Conservation (phyloP, 2,113 vertebrate genomes). For the Camarhynchus parvulus region DNA sequence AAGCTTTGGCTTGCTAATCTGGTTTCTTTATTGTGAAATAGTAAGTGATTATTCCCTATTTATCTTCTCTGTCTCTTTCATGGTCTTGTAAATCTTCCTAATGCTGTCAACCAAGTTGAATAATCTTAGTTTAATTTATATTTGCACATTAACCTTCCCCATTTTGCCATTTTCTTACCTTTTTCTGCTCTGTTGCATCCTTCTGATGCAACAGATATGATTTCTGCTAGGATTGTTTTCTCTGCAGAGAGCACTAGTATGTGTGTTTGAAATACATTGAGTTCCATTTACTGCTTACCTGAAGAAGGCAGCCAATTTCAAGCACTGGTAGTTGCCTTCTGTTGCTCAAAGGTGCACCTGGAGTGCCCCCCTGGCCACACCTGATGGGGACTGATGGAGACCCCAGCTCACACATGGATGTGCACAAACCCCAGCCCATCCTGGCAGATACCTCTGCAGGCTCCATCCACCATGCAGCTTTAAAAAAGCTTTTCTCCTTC, state of each 20-base stretch:
- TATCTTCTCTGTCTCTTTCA: not conserved
- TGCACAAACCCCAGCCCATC: not conserved
- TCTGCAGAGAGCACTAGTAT: not conserved
- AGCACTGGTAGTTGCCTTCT: not conserved
- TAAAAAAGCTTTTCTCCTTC: not conserved
- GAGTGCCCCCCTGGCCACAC: not conserved
- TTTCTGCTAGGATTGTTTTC: not conserved
- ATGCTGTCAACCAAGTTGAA: not conserved
- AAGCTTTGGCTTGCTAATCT: not conserved
- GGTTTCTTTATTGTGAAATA: not conserved
- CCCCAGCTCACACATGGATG: not conserved
- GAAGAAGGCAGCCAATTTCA: slow-evolving; percentile 14
- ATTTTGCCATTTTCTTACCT: not conserved
- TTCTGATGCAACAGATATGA: not conserved
- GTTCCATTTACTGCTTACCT: not conserved
- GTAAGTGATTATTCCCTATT: not conserved
- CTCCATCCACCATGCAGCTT: not conserved
- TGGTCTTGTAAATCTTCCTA: not conserved
- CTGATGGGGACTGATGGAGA: not conserved
- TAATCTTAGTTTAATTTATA: not conserved
- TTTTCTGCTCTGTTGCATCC: not conserved
- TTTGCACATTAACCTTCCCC: not conserved
- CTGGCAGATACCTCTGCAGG: not conserved
- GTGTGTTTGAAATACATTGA: not conserved
- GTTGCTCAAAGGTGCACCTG: not conserved